Evolutionary conservation across 2,888 invertebrate genomes (phyloP).

Genomic region (Dicyrtomina minuta): DNA sequence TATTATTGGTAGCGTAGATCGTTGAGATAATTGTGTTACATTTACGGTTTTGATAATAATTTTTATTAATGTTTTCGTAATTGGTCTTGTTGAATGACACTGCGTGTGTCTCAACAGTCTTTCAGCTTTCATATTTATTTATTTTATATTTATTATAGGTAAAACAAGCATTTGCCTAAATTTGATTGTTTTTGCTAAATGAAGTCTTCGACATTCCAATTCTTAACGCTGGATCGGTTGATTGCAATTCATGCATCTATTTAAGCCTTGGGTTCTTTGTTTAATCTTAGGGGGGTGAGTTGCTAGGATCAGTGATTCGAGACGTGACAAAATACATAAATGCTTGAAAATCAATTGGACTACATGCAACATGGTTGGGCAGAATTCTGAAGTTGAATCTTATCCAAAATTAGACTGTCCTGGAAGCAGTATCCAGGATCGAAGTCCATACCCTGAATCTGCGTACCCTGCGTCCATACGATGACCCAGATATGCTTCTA

Average conservation of each 20-base stretch:
- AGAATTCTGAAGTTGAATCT: conserved; percentile 9
- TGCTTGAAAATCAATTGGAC: no score
- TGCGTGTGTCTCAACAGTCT: no score
- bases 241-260: background rate
- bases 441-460: conserved; percentile 13
- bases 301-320: conserved; percentile 55
- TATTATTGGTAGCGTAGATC: no score
- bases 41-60: no score
- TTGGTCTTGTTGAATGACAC: no score
- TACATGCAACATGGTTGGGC: no score
- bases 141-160: conserved; percentile 30
- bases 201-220: background rate
- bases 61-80: no score
- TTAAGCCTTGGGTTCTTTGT: background rate
- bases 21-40: no score
- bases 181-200: no score
- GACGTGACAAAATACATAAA: conserved; percentile 54
- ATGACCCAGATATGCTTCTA: conserved; percentile 22
- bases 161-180: background rate
- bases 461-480: conserved; percentile 20
- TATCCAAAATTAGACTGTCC: conserved; percentile 36
- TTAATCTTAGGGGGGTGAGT: conserved; percentile 30
- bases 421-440: conserved; percentile 22
- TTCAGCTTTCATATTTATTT: no score
- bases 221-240: background rate